Evolutionary conservation across 2,888 invertebrate genomes (phyloP).

Genomic region (Ochropacha duplaris): DNA sequence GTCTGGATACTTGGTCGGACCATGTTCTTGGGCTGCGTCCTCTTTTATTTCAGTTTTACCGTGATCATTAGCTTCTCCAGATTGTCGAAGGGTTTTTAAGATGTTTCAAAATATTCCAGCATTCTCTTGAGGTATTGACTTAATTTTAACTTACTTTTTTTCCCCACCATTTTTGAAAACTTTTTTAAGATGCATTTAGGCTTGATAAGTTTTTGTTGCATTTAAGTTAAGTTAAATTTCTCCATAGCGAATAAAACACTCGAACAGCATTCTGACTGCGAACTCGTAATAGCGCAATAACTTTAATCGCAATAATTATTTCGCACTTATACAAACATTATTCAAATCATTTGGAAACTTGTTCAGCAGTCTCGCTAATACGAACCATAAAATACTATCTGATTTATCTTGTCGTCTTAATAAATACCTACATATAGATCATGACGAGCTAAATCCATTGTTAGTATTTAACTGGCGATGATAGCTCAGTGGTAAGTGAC

Average conservation of each 20-base stretch:
- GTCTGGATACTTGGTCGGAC: too few species aligned
- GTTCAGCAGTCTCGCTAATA: background rate
- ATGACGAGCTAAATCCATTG: background rate
- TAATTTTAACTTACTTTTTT: too few species aligned
- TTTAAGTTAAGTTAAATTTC: background rate
- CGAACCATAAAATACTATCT: background rate
- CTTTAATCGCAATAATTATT: constrained; percentile 2
- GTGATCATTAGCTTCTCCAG: too few species aligned
- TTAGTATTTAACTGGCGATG: background rate
- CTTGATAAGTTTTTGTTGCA: too few species aligned
- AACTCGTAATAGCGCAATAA: background rate
- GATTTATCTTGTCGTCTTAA: background rate
- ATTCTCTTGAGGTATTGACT: too few species aligned
- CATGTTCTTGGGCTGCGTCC: too few species aligned
- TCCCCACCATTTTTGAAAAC: too few species aligned
- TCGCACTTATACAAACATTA: constrained; percentile 1
- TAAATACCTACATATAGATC: background rate
- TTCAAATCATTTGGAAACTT: background rate
- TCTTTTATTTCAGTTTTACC: too few species aligned
- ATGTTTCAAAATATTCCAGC: too few species aligned
- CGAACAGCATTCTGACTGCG: background rate
- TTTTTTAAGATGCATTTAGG: too few species aligned
- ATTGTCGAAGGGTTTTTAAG: too few species aligned
- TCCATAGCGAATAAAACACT: background rate
- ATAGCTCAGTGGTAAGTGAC: too few species aligned